These are phyloP conservation scores for Clivina fossor DNA, from an alignment of 2,888 invertebrate genomes.

Conservation along the genomic window DNA sequence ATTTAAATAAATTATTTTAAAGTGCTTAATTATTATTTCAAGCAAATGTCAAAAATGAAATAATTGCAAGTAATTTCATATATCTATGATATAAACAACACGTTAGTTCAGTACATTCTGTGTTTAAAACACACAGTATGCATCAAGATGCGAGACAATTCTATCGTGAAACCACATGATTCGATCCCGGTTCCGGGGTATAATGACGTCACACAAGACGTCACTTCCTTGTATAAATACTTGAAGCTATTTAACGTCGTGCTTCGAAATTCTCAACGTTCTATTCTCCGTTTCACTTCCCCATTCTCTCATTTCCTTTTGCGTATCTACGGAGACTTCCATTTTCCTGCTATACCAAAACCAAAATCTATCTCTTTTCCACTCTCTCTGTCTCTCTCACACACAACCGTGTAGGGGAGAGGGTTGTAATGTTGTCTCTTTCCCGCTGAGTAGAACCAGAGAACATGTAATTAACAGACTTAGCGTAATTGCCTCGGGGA, in stretches of 20 bases:
- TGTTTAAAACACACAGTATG: no score
- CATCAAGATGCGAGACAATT: neutral
- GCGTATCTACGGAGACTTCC: no score
- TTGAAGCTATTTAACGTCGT: conserved; percentile 32
- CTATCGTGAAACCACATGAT: conserved; percentile 1
- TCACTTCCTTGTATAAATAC: conserved; percentile 31
- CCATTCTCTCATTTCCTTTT: conserved; percentile 1
- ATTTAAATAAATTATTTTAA: no score
- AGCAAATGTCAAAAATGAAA: no score
- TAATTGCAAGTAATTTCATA: no score
- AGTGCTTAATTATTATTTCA: no score
- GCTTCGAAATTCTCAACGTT: conserved; percentile 15
- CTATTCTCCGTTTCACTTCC: neutral
- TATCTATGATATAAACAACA: no score
- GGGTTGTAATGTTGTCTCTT: conserved; percentile 4
- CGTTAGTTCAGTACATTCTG: no score
- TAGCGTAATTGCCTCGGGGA: conserved; percentile 56
- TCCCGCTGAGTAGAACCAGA: conserved; percentile 43
- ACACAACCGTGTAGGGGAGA: neutral
- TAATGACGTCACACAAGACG: conserved; percentile 13
- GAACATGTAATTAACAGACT: conserved; percentile 56
- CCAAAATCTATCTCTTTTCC: conserved; percentile 1
- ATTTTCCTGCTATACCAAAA: no score
- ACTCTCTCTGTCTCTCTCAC: neutral
- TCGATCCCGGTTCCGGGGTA: conserved; percentile 1